Evolutionary conservation across 2,113 vertebrate species (phyloP).

Genomic region (Apteryx owenii): DNA sequence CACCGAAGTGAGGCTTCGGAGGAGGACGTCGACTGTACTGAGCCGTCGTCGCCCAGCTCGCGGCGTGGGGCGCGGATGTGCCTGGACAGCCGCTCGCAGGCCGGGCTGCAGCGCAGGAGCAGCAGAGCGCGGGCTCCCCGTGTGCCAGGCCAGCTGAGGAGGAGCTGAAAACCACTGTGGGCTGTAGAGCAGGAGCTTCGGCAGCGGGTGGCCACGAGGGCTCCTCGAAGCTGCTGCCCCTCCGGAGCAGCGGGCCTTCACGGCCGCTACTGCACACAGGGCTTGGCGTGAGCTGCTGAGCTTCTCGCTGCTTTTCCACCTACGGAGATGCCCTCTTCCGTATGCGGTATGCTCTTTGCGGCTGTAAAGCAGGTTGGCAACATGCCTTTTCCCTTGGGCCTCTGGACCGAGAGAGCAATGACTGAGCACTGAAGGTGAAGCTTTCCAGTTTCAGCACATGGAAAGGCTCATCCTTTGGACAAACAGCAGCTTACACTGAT

Average conservation of each 20-base stretch:
- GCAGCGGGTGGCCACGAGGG: neutral
- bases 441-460: neutral
- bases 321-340: neutral
- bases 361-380: neutral
- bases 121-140: no score
- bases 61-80: neutral
- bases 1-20: neutral
- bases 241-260: rapidly evolving
- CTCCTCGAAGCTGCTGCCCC: neutral
- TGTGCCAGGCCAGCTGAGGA: neutral
- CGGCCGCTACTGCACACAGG: neutral
- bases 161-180: neutral
- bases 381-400: neutral
- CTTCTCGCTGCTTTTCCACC: neutral
- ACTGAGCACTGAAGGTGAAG: neutral
- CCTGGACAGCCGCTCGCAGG: neutral
- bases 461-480: neutral
- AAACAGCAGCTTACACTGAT: neutral
- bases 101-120: neutral
- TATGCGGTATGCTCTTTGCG: neutral
- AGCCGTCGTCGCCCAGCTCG: rapidly evolving
- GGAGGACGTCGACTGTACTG: neutral
- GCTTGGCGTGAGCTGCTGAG: neutral
- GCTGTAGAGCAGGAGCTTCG: neutral
- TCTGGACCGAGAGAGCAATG: neutral